Evolutionary conservation across 2,888 invertebrate genomes (phyloP).

Genomic region (Caenorhabditis sp.): DNA sequence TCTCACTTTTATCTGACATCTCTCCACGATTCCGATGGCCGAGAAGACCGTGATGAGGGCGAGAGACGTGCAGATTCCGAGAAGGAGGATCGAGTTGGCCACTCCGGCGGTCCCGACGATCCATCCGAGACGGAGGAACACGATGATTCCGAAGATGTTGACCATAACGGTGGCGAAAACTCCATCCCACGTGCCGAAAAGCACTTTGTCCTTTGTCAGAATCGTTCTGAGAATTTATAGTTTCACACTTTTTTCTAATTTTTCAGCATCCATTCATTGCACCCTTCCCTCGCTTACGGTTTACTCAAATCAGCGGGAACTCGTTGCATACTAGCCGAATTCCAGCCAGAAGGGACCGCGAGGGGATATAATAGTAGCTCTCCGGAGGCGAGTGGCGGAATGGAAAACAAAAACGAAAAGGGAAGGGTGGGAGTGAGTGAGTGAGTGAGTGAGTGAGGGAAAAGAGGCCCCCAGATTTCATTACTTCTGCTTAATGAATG

Average conservation of each 20-base stretch:
- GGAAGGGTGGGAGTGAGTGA: slow-evolving; percentile 1
- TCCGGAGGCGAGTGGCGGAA: slow-evolving; percentile 30
- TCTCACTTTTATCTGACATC: slow-evolving; percentile 64
- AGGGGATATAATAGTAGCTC: slow-evolving; percentile 18
- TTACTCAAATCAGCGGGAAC: slow-evolving; percentile 34
- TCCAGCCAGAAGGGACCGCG: background rate
- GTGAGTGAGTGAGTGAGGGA: slow-evolving; percentile 2
- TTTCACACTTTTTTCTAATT: too few species aligned
- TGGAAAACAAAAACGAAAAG: slow-evolving; percentile 28
- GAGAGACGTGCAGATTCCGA: slow-evolving; percentile 85
- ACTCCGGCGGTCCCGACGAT: slow-evolving; percentile 86
- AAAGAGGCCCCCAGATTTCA: slow-evolving; percentile 28
- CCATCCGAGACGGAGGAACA: slow-evolving; percentile 96
- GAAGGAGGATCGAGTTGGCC: slow-evolving; percentile 80
- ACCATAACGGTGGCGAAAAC: slow-evolving; percentile 97
- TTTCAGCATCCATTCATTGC: background rate
- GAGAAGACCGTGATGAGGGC: slow-evolving; percentile 93
- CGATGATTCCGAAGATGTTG: slow-evolving; percentile 97
- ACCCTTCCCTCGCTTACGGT: slow-evolving; percentile 13
- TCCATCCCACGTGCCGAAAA: slow-evolving; percentile 98
- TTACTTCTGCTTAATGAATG: slow-evolving; percentile 47
- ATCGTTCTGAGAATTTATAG: slow-evolving; percentile 86
- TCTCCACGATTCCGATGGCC: slow-evolving; percentile 94
- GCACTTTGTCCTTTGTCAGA: slow-evolving; percentile 93
- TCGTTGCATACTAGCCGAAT: slow-evolving; percentile 7